Conservation (phyloP, 2,113 vertebrate species). For the Sitta europaea region DNA sequence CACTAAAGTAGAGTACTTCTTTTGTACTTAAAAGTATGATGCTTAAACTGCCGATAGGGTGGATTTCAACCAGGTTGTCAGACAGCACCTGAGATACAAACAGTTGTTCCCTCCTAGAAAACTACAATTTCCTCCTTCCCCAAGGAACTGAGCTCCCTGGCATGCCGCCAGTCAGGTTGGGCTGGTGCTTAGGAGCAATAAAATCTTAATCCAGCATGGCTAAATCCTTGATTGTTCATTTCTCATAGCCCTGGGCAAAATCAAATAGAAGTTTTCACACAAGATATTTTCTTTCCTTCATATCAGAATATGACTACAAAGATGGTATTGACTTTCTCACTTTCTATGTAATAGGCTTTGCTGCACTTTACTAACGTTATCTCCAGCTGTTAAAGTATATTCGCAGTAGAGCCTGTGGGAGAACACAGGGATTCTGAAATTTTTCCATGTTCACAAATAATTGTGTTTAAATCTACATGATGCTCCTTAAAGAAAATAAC, state of each 20-base stretch:
- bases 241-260: neutral
- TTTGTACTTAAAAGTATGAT: no score
- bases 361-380: neutral
- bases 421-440: neutral
- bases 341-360: neutral
- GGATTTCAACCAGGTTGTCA: neutral
- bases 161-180: neutral
- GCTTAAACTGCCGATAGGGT: neutral
- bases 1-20: neutral
- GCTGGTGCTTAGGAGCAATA: accelerated
- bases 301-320: neutral
- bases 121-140: neutral
- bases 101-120: neutral
- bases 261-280: neutral
- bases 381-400: neutral
- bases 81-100: neutral
- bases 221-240: constrained; percentile 11
- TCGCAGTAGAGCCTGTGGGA: neutral
- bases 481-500: neutral
- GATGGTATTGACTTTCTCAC: neutral
- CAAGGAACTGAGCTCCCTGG: neutral
- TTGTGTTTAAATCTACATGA: neutral
- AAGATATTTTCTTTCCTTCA: neutral
- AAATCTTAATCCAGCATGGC: neutral
- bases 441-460: neutral